Evolutionary conservation across 1,140 invertebrate species (phyloP).

Genomic region (Drosophila seguyi): DNA sequence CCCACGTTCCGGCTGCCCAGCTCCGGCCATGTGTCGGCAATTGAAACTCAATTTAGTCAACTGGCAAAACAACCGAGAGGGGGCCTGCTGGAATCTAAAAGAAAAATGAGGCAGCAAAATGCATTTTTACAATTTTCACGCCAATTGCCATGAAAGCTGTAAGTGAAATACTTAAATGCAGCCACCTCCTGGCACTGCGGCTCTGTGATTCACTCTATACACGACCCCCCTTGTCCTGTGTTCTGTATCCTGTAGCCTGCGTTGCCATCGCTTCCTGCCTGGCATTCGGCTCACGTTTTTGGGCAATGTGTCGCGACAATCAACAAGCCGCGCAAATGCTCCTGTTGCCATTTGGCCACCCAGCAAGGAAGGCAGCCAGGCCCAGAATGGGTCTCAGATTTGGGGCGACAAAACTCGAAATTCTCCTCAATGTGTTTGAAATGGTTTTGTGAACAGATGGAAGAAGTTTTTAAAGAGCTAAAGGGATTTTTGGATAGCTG

Average conservation of each 20-base stretch:
- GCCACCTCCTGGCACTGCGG: constrained; percentile 35
- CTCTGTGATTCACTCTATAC: constrained; percentile 43
- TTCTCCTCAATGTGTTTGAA: background rate
- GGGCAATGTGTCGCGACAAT: constrained; percentile 80
- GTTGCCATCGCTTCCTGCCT: constrained; percentile 16
- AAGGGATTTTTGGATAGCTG: background rate
- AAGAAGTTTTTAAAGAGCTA: background rate
- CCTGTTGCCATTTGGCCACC: constrained; percentile 45
- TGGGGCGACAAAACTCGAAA: constrained; percentile 2
- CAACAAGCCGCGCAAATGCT: constrained; percentile 68
- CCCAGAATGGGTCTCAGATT: constrained; percentile 12
- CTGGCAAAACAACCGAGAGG: constrained; percentile 48
- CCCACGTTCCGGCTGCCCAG: constrained; percentile 59
- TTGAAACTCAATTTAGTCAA: constrained; percentile 83
- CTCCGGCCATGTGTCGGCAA: constrained; percentile 69
- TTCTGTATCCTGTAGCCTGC: constrained; percentile 22
- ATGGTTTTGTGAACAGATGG: constrained; percentile 4
- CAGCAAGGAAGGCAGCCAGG: constrained; percentile 35
- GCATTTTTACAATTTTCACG: constrained; percentile 82
- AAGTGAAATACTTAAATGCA: constrained; percentile 81
- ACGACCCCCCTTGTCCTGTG: constrained; percentile 8
- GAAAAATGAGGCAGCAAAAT: constrained; percentile 61
- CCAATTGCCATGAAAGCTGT: constrained; percentile 81
- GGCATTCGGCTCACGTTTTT: constrained; percentile 75
- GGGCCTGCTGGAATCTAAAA: constrained; percentile 15